Conservation (phyloP, 1,140 invertebrate genomes). For the Acromyrmex charruanus region DNA sequence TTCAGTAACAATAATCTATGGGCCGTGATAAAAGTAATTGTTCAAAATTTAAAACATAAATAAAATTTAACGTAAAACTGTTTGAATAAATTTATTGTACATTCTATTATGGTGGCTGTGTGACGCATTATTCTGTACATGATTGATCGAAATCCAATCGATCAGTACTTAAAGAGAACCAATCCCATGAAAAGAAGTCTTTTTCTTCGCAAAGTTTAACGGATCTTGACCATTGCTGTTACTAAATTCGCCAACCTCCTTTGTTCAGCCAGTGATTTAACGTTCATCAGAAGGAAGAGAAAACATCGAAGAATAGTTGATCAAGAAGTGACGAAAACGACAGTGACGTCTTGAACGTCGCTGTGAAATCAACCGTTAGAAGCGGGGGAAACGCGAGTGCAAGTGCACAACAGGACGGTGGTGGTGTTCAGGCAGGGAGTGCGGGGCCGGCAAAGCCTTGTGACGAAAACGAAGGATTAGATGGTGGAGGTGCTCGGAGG, state of each 20-base stretch:
- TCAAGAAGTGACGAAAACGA: neutral
- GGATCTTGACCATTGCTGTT: neutral
- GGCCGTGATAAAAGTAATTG: neutral
- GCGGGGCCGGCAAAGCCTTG: slow-evolving; percentile 73
- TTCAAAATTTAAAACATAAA: neutral
- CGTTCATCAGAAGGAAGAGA: neutral
- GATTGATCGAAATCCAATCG: neutral
- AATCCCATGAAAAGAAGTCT: slow-evolving; percentile 32
- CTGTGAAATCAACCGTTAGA: neutral
- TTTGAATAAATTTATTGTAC: neutral
- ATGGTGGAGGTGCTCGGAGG: slow-evolving; percentile 84
- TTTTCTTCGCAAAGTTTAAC: slow-evolving; percentile 10
- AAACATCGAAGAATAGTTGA: neutral
- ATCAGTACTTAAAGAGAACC: slow-evolving; percentile 27
- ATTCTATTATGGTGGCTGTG: neutral
- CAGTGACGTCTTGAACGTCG: slow-evolving; percentile 8
- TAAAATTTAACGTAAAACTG: neutral
- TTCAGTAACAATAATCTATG: neutral
- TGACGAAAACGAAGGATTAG: slow-evolving; percentile 81
- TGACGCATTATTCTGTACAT: neutral
- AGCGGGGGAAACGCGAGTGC: neutral
- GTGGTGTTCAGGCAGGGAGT: slow-evolving; percentile 22
- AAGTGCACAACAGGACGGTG: slow-evolving; percentile 11
- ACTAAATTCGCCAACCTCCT: neutral
- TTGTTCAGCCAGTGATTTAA: slow-evolving; percentile 12